A percentile compares a stretch with the other conserved stretches of the same genome.
These are phyloP conservation scores for Meriones unguiculatus DNA, from an alignment of 2,113 vertebrate genomes.

Conservation along the genomic window DNA sequence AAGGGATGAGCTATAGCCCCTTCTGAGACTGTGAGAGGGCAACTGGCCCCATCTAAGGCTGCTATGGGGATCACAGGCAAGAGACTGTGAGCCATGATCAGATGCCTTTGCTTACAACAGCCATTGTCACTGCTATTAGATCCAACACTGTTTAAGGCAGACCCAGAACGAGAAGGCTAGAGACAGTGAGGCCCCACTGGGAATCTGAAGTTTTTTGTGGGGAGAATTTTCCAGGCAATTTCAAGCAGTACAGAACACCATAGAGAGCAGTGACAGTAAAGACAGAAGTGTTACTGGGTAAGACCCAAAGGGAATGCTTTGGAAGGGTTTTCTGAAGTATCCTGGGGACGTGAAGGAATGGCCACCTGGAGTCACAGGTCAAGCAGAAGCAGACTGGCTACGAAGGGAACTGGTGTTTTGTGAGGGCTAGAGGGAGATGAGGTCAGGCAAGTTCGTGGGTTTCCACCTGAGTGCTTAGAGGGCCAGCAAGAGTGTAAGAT, in stretches of 20 bases:
- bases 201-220: background rate
- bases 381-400: background rate
- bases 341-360: background rate
- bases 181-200: background rate
- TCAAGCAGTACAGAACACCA: background rate
- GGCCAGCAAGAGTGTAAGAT: background rate
- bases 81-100: no score
- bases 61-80: background rate
- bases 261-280: background rate
- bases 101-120: background rate
- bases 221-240: background rate
- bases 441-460: background rate
- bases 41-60: background rate
- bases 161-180: rapidly evolving
- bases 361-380: background rate
- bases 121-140: no score
- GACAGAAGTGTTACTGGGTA: background rate
- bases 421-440: background rate
- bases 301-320: background rate
- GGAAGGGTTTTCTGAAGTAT: background rate
- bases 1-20: background rate
- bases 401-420: background rate
- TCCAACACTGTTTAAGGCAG: background rate
- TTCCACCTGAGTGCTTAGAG: background rate
- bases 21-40: background rate